These are phyloP conservation scores for Gadus macrocephalus DNA, from an alignment of 2,113 vertebrate species.

Conservation along the genomic window DNA sequence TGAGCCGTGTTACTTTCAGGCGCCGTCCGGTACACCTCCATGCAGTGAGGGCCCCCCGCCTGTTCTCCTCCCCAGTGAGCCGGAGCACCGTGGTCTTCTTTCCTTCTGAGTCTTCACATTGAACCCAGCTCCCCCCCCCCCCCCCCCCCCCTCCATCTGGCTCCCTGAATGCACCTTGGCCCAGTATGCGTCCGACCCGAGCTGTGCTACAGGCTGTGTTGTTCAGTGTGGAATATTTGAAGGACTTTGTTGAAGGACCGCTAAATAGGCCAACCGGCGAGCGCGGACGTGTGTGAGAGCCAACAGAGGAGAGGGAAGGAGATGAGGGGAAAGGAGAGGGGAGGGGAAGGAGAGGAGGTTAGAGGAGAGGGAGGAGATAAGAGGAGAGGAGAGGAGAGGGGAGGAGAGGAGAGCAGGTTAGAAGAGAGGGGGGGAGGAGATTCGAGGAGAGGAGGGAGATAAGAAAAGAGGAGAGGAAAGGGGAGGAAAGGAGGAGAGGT, in stretches of 20 bases:
- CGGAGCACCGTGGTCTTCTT: conserved; percentile 25
- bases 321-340: neutral
- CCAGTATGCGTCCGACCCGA: neutral
- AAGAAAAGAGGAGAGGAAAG: too few species aligned
- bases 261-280: conserved; percentile 41
- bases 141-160: neutral
- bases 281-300: too few species aligned
- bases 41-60: conserved; percentile 31
- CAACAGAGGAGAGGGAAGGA: neutral
- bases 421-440: neutral
- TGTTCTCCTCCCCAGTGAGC: conserved; percentile 35
- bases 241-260: conserved; percentile 1
- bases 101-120: conserved; percentile 42
- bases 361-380: neutral
- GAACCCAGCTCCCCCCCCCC: neutral
- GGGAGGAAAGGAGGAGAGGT: neutral
- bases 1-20: conserved; percentile 46
- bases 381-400: neutral
- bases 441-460: neutral
- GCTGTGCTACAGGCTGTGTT: neutral
- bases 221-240: conserved; percentile 9
- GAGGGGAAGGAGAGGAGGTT: neutral
- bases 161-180: neutral
- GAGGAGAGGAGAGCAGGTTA: neutral
- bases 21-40: conserved; percentile 48